Evolutionary conservation across 1,140 invertebrate species (phyloP), one percentile per base, ranked within the genome.

Genomic region (Odontomachus brunneus): DNA sequence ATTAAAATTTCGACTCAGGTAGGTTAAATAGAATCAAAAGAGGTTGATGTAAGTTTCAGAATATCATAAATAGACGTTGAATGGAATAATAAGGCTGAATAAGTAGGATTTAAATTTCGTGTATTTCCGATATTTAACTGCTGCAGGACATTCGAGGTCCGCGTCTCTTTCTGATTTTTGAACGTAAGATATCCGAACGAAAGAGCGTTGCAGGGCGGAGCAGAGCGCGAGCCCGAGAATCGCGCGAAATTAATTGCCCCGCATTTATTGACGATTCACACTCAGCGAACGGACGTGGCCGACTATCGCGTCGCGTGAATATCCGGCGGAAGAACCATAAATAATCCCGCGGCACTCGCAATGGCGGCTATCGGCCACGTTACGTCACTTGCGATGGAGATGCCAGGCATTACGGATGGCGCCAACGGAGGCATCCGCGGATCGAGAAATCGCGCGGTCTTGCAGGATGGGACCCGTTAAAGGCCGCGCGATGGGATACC

Each of bases 291-390:
- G 17, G 29, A 76, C 9, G 49, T 15, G 24, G 38, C 3, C 17
- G 29, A 26, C 17, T 44, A 44, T 78, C 44, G 15, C 59, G 19
- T 63, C 38, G 38, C 60, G 60, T 17, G 22, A 38, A 33, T 7
- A 67, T 78, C 62, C 59, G 75, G 12, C 66, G n/a, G 59, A 75
- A 65, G 73, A 75, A 78, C 49, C 65, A 69, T 80, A 71, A 69
- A 80, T 69, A 59, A 80, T 44, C 63, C 17, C 3, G 15, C 48
- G 22, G 15, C 3, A 26, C 49, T 14, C 19, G 24, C 33, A 49
- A 24, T 67, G 29, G 2, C 19, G 63, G n/a, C 57, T 69, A 59
- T 80, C 62, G 74, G 63, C 14, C 3, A 29, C 51, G n/a, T 69
- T 80, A 59, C 38, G 14, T 80, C 51, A 51, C 22, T 17, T 29